These are phyloP conservation scores for Colinus virginianus DNA, from an alignment of 2,113 vertebrate genomes.

Conservation along the genomic window DNA sequence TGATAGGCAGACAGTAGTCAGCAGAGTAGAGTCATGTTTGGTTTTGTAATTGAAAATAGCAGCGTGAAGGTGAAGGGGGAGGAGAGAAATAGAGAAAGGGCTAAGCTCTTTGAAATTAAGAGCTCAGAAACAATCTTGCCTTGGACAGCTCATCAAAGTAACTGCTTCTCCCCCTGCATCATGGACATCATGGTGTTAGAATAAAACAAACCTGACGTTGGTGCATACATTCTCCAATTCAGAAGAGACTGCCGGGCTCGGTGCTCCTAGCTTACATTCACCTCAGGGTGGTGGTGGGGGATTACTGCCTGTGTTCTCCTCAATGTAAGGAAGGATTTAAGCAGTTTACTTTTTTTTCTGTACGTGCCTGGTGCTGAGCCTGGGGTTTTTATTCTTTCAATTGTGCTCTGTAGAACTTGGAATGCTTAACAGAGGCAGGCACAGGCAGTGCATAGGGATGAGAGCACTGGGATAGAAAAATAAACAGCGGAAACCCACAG, in stretches of 20 bases:
- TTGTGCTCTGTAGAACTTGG: conserved; percentile 49
- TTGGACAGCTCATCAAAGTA: neutral
- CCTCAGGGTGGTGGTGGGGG: neutral
- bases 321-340: conserved; percentile 28
- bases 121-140: neutral
- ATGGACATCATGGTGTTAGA: neutral
- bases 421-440: conserved; percentile 58
- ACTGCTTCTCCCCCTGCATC: neutral
- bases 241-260: neutral
- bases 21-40: neutral
- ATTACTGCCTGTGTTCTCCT: neutral
- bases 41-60: neutral
- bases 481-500: conserved; percentile 68
- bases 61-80: neutral
- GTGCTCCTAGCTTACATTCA: neutral
- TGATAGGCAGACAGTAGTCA: neutral
- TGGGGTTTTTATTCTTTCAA: conserved; percentile 56
- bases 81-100: neutral
- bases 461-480: conserved; percentile 57
- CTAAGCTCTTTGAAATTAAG: neutral
- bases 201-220: neutral
- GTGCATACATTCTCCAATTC: neutral
- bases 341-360: conserved; percentile 4
- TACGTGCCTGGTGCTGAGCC: conserved; percentile 28
- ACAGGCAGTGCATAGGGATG: conserved; percentile 54